These are phyloP conservation scores for Eudemis profundana DNA, from an alignment of 2,888 invertebrate genomes.

Conservation along the genomic window DNA sequence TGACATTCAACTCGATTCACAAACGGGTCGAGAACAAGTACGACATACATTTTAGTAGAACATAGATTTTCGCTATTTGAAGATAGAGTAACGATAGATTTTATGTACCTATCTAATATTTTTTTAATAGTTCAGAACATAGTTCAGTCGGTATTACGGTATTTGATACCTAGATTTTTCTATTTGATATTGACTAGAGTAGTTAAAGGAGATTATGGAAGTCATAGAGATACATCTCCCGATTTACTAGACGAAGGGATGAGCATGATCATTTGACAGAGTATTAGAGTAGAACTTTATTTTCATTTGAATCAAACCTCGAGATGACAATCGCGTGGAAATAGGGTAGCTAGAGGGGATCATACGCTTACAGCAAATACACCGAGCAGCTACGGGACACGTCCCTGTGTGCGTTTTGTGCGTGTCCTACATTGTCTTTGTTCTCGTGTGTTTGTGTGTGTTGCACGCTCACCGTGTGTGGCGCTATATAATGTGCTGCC, in stretches of 20 bases:
- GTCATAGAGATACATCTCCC: constrained; percentile 68
- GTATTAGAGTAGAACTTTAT: constrained; percentile 68
- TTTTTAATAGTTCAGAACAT: constrained; percentile 40
- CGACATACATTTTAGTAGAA: constrained; percentile 58
- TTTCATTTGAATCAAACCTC: constrained; percentile 54
- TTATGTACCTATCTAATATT: constrained; percentile 41
- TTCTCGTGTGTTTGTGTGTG: constrained; percentile 86
- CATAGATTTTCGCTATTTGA: constrained; percentile 62
- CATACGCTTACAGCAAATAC: constrained; percentile 82
- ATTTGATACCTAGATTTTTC: constrained; percentile 60
- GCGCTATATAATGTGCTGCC: constrained; percentile 82
- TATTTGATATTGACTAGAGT: constrained; percentile 68
- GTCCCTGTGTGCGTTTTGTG: constrained; percentile 83
- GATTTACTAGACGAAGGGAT: constrained; percentile 73
- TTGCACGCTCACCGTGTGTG: constrained; percentile 86
- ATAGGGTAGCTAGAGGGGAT: constrained; percentile 37
- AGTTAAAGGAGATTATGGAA: constrained; percentile 57
- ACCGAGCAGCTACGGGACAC: constrained; percentile 77
- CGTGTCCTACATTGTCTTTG: constrained; percentile 86
- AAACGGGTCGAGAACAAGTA: constrained; percentile 50
- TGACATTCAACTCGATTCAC: constrained; percentile 58
- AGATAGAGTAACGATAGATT: constrained; percentile 46
- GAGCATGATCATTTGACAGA: constrained; percentile 72
- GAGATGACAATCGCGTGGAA: constrained; percentile 48
- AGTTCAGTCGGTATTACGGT: constrained; percentile 35